These are phyloP conservation scores for Harpagoxenus sublaevis DNA, from an alignment of 2,888 invertebrate species.

Conservation along the genomic window DNA sequence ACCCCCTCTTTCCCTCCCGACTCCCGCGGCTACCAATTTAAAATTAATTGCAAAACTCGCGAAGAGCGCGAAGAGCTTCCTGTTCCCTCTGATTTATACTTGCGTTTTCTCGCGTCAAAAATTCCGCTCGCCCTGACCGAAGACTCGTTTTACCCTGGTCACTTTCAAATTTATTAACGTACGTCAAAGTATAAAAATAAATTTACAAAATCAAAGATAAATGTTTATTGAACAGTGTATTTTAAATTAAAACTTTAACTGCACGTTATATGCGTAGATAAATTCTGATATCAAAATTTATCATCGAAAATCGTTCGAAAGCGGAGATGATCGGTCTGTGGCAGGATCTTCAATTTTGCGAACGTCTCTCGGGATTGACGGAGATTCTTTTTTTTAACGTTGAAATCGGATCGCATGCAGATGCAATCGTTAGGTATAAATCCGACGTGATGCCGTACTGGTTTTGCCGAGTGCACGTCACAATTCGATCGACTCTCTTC, in stretches of 20 bases:
- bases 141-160: background rate
- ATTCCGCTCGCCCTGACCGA: constrained; percentile 14
- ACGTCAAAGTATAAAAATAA: too few relatives aligned
- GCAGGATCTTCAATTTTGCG: constrained; percentile 10
- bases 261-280: background rate
- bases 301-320: background rate
- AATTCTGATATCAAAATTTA: constrained; percentile 1
- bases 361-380: background rate
- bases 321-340: background rate
- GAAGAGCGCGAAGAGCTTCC: constrained; percentile 55
- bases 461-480: background rate
- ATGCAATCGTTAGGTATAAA: constrained; percentile 37
- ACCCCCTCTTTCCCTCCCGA: constrained; percentile 39
- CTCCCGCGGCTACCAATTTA: constrained; percentile 63
- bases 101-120: constrained; percentile 49
- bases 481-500: constrained; percentile 40
- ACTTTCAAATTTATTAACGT: background rate
- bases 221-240: background rate
- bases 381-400: background rate
- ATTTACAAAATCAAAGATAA: background rate
- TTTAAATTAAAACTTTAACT: background rate
- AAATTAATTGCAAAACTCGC: constrained; percentile 71
- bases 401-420: constrained; percentile 40
- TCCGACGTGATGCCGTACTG: constrained; percentile 5
- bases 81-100: constrained; percentile 50